Evolutionary conservation across 2,113 vertebrate genomes (phyloP), one percentile per base, ranked within the genome.

Genomic region (Apus apus): DNA sequence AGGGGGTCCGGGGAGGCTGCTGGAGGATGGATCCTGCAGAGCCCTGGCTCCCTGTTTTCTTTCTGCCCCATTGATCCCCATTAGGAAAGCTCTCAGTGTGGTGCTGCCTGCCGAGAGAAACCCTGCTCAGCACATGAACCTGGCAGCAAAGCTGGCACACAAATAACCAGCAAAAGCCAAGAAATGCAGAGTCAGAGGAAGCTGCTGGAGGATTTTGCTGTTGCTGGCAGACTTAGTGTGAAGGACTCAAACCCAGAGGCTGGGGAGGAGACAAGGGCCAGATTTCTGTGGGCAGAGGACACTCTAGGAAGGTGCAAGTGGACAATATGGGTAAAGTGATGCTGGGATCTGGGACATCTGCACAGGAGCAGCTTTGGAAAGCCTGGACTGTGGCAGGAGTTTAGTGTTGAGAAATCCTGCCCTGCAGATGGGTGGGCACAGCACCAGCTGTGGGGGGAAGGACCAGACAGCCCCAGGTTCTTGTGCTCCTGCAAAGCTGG

Each of bases 291-390:
- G 45, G 77, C 25, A 56, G 64, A 38, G 58, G 53, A 65, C 4
- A 2, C 19, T 4, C 10, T 14, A 1, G 0, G n/a, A 54, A 23
- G 0, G 1, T 30, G 45, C 29, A 2, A 7, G 54, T 4, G 67
- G 58, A 62, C 43, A 38, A 46, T 19, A 15, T 10, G 74, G 40
- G 5, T 62, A 30, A n/a, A 0, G 53, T 8, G 72, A 34, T 2
- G 3, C 16, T 7, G 19, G 74, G 56, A n/a, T 12, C 48, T 4
- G 15, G 4, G 48, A 34, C 48, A 18, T 48, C 6, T 16, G 2
- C 11, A 9, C 0, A 1, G 54, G 21, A 45, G 30, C 20, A 10
- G 79, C 68, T 70, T 9, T 20, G 51, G 38, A 15, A 46, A 61
- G 64, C 50, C 48, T 14, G 26, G 36, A 8, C 13, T 65, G 38